Conservation (phyloP, 2,888 invertebrate genomes). For the Drosophila kuntzei region DNA sequence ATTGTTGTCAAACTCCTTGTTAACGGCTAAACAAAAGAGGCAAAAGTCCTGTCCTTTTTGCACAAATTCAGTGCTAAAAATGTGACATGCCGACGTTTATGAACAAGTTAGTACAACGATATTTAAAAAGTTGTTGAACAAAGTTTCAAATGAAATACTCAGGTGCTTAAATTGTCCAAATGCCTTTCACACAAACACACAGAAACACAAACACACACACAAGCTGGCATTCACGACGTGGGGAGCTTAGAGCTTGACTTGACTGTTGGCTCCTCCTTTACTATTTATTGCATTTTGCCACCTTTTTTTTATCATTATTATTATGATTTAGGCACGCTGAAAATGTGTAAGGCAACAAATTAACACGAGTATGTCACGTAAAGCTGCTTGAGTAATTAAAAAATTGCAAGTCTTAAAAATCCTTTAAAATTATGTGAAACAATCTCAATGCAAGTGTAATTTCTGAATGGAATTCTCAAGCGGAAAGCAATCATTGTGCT, state of each 20-base stretch:
- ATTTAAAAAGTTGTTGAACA: conserved; percentile 72
- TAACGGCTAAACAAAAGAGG: background rate
- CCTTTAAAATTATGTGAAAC: background rate
- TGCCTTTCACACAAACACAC: conserved; percentile 36
- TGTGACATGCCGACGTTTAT: conserved; percentile 46
- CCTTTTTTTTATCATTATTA: conserved; percentile 28
- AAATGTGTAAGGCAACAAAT: conserved; percentile 43
- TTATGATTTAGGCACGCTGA: conserved; percentile 25
- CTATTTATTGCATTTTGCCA: conserved; percentile 56
- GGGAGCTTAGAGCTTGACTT: conserved; percentile 34
- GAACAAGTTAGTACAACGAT: conserved; percentile 40
- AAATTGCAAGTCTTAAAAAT: background rate
- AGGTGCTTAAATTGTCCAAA: conserved; percentile 61
- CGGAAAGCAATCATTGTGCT: conserved; percentile 1
- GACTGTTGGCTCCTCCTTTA: conserved; percentile 11
- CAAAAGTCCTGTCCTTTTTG: background rate
- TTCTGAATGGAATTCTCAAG: background rate
- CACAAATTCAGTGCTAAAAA: conserved; percentile 35
- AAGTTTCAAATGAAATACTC: conserved; percentile 71
- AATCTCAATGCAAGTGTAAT: background rate
- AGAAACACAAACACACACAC: conserved; percentile 1
- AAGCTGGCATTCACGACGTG: conserved; percentile 12
- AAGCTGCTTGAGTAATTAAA: conserved; percentile 42
- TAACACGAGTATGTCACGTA: conserved; percentile 23
- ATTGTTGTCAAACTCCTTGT: background rate